These are phyloP conservation scores for Crepidodera aurea DNA, from an alignment of 2,888 invertebrate species.

Conservation along the genomic window DNA sequence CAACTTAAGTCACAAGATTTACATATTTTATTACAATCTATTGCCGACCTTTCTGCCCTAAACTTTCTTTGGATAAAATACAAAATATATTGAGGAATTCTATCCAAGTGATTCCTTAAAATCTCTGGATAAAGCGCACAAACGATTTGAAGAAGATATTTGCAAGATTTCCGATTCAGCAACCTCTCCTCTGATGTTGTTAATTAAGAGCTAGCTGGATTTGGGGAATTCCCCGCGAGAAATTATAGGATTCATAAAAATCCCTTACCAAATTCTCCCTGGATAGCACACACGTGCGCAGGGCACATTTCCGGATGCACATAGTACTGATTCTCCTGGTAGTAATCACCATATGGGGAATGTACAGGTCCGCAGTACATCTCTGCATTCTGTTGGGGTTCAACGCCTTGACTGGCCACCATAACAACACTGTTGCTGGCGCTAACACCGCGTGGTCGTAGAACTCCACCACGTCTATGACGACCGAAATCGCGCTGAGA, in stretches of 20 bases:
- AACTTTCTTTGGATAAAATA: no score
- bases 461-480: constrained; percentile 46
- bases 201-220: no score
- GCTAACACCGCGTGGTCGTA: constrained; percentile 45
- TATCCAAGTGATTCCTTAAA: no score
- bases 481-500: constrained; percentile 51
- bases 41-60: no score
- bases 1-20: no score
- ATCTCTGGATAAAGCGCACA: no score
- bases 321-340: constrained; percentile 67
- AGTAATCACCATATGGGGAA: constrained; percentile 66
- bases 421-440: constrained; percentile 47
- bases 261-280: constrained; percentile 76
- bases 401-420: constrained; percentile 62
- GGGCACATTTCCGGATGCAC: constrained; percentile 67
- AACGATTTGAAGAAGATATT: no score
- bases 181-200: no score
- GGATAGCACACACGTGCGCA: constrained; percentile 76
- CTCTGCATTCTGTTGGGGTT: constrained; percentile 57
- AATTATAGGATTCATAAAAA: neutral
- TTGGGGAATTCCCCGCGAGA: no score
- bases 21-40: no score
- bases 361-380: constrained; percentile 61
- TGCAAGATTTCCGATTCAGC: no score
- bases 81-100: no score